phyloP scores from a whole-genome alignment of 2,888 invertebrate species.

The Heliothis peltigera region DNA sequence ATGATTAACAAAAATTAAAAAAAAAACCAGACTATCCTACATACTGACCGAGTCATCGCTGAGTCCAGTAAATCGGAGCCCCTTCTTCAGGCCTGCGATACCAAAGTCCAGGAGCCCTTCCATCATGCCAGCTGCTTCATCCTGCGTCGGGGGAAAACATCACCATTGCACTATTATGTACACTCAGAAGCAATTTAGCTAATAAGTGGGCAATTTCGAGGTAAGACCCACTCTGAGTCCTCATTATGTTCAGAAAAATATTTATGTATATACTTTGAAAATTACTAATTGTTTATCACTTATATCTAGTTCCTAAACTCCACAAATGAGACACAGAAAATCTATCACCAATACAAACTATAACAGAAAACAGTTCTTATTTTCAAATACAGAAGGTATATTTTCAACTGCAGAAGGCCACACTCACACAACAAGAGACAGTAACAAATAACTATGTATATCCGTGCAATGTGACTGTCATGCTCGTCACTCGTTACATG shows the following conservation, averaged over 20 bases:
- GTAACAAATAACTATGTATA: slow-evolving; percentile 30
- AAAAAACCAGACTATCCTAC: no score
- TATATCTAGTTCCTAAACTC: background rate
- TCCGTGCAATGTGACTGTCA: slow-evolving; percentile 46
- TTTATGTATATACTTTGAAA: no score
- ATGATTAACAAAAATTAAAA: no score
- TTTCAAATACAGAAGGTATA: slow-evolving; percentile 4
- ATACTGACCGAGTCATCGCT: slow-evolving; percentile 85
- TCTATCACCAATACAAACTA: background rate
- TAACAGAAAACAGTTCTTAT: background rate
- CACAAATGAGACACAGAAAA: background rate
- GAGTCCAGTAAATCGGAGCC: slow-evolving; percentile 90
- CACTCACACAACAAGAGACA: slow-evolving; percentile 34
- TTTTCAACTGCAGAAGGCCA: slow-evolving; percentile 4
- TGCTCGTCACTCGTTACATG: slow-evolving; percentile 42
- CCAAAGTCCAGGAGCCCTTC: slow-evolving; percentile 91
- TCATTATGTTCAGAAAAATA: background rate
- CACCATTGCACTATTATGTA: background rate
- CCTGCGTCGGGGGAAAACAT: slow-evolving; percentile 73
- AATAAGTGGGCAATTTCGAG: background rate
- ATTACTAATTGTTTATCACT: no score
- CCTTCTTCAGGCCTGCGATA: slow-evolving; percentile 90
- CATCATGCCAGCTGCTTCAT: slow-evolving; percentile 91
- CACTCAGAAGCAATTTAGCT: no score
- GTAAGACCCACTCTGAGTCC: no score